A percentile compares a stretch with the other conserved stretches of the same genome.
phyloP scores from a whole-genome alignment of 2,113 vertebrate species.

The Caracal caracal region DNA sequence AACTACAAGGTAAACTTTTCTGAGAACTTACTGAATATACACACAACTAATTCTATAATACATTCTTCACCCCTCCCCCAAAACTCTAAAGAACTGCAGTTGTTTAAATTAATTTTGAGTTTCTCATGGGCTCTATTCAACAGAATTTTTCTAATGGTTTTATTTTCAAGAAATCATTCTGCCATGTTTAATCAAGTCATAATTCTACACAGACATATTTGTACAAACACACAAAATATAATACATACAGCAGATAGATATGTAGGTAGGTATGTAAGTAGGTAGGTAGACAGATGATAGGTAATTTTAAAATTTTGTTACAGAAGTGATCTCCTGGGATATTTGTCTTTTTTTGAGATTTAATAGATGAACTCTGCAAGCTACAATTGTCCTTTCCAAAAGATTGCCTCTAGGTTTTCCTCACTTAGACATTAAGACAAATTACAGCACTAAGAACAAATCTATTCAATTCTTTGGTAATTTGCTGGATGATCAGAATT shows the following conservation, averaged over 20 bases:
- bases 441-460: neutral
- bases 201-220: neutral
- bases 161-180: neutral
- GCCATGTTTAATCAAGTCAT: neutral
- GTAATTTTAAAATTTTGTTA: neutral
- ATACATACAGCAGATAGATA: neutral
- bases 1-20: neutral
- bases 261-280: neutral
- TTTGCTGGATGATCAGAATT: neutral
- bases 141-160: neutral
- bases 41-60: neutral
- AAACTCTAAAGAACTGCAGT: neutral
- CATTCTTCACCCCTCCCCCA: accelerated
- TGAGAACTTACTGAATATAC: neutral
- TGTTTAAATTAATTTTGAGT: neutral
- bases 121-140: neutral
- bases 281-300: neutral
- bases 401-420: neutral
- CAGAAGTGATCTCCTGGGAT: neutral
- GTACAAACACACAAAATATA: neutral
- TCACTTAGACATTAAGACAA: neutral
- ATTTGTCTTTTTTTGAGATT: neutral
- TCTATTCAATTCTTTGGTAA: neutral
- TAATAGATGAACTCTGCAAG: too few species aligned
- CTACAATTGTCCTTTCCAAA: neutral